phyloP scores from a whole-genome alignment of 2,797 vertebrate genomes.

The Bovichtus variegatus region DNA sequence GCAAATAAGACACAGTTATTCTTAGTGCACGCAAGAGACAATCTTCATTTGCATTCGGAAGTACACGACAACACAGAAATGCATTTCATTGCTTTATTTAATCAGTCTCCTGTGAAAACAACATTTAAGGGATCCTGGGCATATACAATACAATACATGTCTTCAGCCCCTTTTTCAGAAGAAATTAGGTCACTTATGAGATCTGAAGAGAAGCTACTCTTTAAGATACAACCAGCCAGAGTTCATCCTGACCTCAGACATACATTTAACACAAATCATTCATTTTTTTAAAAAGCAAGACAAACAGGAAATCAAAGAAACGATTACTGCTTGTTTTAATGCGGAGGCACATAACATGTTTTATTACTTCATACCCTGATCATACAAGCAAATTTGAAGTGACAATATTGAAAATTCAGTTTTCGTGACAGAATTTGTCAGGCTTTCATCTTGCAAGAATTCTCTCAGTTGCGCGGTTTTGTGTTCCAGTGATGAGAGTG shows the following conservation, averaged over 20 bases:
- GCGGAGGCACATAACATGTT: conserved; percentile 66
- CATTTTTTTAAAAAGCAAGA: conserved; percentile 4
- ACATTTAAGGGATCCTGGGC: neutral
- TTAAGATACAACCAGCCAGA: conserved; percentile 18
- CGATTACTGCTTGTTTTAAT: neutral
- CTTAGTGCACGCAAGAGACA: neutral
- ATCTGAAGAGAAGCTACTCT: conserved; percentile 14
- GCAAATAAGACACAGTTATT: neutral
- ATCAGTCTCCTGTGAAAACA: neutral
- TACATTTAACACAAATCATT: conserved; percentile 8
- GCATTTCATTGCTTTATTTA: conserved; percentile 38
- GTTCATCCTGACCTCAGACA: neutral
- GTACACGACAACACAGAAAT: conserved; percentile 9
- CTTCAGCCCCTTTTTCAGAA: neutral
- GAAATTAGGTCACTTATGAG: conserved; percentile 47
- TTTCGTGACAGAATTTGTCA: conserved; percentile 2
- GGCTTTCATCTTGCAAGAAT: conserved; percentile 19
- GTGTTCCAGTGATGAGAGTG: conserved; percentile 16
- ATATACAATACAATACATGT: neutral
- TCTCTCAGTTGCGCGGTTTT: conserved; percentile 11
- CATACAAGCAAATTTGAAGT: conserved; percentile 2
- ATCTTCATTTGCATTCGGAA: neutral
- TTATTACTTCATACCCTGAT: conserved; percentile 14
- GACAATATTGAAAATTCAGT: conserved; percentile 22
- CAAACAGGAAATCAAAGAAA: conserved; percentile 15